These are phyloP conservation scores for Rhinolophus sinicus DNA, from an alignment of 2,113 vertebrate species.

Conservation along the genomic window DNA sequence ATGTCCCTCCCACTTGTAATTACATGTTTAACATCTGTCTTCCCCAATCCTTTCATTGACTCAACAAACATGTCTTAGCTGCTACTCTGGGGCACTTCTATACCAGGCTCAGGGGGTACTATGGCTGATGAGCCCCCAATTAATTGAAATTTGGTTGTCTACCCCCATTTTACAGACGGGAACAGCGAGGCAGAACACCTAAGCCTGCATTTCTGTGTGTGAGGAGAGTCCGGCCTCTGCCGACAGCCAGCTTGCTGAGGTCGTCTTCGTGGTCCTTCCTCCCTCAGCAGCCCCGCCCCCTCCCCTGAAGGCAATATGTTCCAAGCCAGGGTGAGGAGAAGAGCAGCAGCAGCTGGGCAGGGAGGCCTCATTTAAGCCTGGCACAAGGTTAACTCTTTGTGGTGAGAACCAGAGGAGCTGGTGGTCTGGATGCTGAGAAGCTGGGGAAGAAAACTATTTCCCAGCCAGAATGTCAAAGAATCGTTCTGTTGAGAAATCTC, in stretches of 20 bases:
- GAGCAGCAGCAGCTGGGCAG: background rate
- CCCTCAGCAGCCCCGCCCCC: accelerated
- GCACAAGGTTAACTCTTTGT: background rate
- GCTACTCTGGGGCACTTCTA: background rate
- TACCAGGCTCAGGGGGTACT: background rate
- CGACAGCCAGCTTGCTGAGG: background rate
- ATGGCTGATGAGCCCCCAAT: background rate
- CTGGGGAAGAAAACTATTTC: background rate
- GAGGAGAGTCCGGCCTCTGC: background rate
- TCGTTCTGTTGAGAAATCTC: background rate
- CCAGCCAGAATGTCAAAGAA: background rate
- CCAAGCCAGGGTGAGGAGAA: background rate
- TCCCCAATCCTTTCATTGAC: background rate
- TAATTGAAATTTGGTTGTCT: background rate
- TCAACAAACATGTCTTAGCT: background rate
- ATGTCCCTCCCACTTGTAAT: background rate
- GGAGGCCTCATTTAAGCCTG: background rate
- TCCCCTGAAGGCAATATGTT: background rate
- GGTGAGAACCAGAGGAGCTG: slow-evolving; percentile 33
- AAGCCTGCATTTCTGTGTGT: background rate
- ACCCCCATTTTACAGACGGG: background rate
- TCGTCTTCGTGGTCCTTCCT: background rate
- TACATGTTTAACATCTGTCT: background rate
- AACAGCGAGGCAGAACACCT: background rate
- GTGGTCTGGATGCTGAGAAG: slow-evolving; percentile 13